phyloP scores from a whole-genome alignment of 2,888 invertebrate genomes.

The Sipunculus nudus region DNA sequence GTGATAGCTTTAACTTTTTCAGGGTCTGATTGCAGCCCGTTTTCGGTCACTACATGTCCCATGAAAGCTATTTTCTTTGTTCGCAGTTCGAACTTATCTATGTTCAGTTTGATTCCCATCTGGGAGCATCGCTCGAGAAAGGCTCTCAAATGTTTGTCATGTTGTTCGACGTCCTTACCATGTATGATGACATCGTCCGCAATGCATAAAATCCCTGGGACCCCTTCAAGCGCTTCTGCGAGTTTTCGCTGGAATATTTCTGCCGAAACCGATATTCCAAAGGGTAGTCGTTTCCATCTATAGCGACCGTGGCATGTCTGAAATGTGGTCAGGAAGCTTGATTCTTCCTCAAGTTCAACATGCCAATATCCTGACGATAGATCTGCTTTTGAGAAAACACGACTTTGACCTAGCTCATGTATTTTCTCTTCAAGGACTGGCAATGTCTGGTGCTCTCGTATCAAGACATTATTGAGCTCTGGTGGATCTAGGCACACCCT shows the following conservation, averaged over 20 bases:
- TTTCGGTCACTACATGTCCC: slow-evolving; percentile 28
- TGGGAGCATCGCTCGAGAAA: slow-evolving; percentile 31
- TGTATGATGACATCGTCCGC: slow-evolving; percentile 35
- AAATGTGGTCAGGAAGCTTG: slow-evolving; percentile 33
- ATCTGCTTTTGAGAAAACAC: slow-evolving; percentile 33
- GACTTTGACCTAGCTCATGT: slow-evolving; percentile 27
- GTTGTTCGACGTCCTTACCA: slow-evolving; percentile 19
- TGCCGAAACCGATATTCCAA: slow-evolving; percentile 29
- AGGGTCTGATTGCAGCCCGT: slow-evolving; percentile 30
- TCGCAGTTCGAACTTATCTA: slow-evolving; percentile 5
- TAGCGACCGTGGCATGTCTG: slow-evolving; percentile 29
- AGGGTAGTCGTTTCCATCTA: slow-evolving; percentile 34
- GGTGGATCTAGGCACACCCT: slow-evolving; percentile 39
- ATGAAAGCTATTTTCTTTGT: slow-evolving; percentile 20
- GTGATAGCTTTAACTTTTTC: slow-evolving; percentile 31
- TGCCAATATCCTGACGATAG: slow-evolving; percentile 35
- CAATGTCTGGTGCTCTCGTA: slow-evolving; percentile 29
- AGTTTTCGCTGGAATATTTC: slow-evolving; percentile 38
- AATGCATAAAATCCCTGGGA: slow-evolving; percentile 31
- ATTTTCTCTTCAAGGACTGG: slow-evolving; percentile 38
- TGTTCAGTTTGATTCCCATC: slow-evolving; percentile 28
- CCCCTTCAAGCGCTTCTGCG: slow-evolving; percentile 23
- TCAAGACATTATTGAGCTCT: slow-evolving; percentile 33
- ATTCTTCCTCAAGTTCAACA: slow-evolving; percentile 28
- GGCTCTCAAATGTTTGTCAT: slow-evolving; percentile 21